These are phyloP conservation scores for Gymnorhina tibicen DNA, from an alignment of 2,113 vertebrate species.

Conservation along the genomic window DNA sequence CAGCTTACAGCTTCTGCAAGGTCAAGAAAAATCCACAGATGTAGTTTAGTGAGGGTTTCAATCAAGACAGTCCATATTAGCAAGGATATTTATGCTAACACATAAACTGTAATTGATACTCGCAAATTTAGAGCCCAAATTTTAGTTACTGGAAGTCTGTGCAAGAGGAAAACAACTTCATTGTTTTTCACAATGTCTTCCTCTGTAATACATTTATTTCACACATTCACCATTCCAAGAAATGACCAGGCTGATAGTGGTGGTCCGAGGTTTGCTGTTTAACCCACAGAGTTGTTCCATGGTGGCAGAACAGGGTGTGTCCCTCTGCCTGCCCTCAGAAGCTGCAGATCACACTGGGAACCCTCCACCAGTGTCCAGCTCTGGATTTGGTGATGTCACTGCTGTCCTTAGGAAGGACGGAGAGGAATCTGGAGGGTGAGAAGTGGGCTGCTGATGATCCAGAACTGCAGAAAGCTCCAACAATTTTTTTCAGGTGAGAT, in stretches of 20 bases:
- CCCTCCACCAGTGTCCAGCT: neutral
- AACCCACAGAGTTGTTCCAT: neutral
- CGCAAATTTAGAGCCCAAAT: neutral
- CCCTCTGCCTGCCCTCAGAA: neutral
- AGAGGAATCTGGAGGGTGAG: neutral
- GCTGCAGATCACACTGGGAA: neutral
- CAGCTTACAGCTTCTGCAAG: constrained; percentile 12
- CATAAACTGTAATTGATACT: neutral
- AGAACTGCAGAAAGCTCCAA: neutral
- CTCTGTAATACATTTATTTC: neutral
- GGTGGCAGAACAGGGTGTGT: neutral
- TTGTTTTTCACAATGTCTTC: neutral
- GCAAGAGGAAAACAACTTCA: neutral
- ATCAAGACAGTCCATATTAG: neutral
- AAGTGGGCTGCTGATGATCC: neutral
- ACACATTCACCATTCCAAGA: neutral
- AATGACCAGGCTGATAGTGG: neutral
- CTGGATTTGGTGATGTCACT: rapidly evolving
- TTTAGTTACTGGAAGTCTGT: neutral
- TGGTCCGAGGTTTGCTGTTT: neutral
- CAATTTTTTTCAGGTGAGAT: neutral
- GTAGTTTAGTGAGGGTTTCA: neutral
- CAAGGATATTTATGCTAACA: neutral
- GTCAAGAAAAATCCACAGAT: constrained; percentile 32
- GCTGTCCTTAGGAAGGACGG: neutral